These are phyloP conservation scores for Oostethus manadensis DNA, from an alignment of 2,113 vertebrate species.

Conservation along the genomic window DNA sequence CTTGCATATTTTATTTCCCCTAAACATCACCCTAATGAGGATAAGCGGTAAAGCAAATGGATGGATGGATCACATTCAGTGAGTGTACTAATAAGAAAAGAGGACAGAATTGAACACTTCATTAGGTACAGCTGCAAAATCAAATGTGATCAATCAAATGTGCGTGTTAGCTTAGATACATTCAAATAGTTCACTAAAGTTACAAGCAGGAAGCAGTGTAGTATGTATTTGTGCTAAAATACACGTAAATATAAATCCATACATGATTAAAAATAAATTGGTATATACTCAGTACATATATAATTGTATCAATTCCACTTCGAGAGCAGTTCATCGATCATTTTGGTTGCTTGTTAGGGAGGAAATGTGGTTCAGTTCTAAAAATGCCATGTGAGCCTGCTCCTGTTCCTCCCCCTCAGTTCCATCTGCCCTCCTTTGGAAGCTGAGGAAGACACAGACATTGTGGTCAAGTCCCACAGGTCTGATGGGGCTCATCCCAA, in stretches of 20 bases:
- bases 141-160: too few relatives aligned
- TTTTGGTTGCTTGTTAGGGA: slow-evolving; percentile 6
- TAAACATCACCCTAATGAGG: too few relatives aligned
- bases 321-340: slow-evolving; percentile 7
- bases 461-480: slow-evolving; percentile 51
- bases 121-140: neutral
- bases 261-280: too few relatives aligned
- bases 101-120: neutral
- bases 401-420: slow-evolving; percentile 14
- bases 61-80: too few relatives aligned
- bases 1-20: too few relatives aligned
- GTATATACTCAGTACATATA: slow-evolving; percentile 6
- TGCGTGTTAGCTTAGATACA: too few relatives aligned
- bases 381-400: neutral
- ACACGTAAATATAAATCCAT: too few relatives aligned
- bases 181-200: slow-evolving; percentile 40
- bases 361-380: neutral
- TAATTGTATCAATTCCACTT: slow-evolving; percentile 24
- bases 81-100: too few relatives aligned
- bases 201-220: slow-evolving; percentile 5
- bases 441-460: slow-evolving; percentile 58
- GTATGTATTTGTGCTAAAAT: too few relatives aligned
- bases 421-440: slow-evolving; percentile 32
- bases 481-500: slow-evolving; percentile 33
- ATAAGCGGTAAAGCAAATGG: too few relatives aligned